Evolutionary conservation across 2,113 vertebrate genomes (phyloP).

Genomic region (Hippocampus abdominalis): DNA sequence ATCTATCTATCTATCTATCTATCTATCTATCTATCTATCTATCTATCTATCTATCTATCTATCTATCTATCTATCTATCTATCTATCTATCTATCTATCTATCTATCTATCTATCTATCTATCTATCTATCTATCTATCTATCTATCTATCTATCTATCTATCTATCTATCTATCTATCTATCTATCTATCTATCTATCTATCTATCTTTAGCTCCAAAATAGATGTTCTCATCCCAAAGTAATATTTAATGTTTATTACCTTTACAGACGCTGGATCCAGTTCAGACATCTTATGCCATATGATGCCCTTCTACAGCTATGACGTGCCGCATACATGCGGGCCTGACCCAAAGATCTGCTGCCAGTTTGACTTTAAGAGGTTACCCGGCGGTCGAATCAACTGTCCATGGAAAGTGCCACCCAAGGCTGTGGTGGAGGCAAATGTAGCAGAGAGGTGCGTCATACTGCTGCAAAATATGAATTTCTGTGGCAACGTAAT

Average conservation of each 20-base stretch:
- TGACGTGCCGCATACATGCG: conserved; percentile 92
- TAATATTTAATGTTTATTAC: neutral
- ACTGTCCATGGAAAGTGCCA: conserved; percentile 96
- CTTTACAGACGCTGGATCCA: conserved; percentile 74
- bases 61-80: no score
- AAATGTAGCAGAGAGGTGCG: conserved; percentile 90
- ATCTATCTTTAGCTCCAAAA: neutral
- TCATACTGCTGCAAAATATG: neutral
- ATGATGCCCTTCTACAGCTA: conserved; percentile 99
- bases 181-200: no score
- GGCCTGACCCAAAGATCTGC: conserved; percentile 95
- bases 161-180: no score
- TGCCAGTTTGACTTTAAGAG: conserved; percentile 99
- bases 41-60: no score
- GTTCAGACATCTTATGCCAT: conserved; percentile 96
- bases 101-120: no score
- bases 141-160: no score
- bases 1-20: no score
- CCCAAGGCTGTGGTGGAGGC: conserved; percentile 83
- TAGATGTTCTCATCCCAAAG: neutral
- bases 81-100: no score
- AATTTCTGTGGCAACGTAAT: neutral
- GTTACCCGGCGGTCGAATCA: conserved; percentile 89
- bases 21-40: no score
- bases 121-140: no score